Evolutionary conservation across 2,888 invertebrate genomes (phyloP).

Genomic region (Hyppa rectilinea): DNA sequence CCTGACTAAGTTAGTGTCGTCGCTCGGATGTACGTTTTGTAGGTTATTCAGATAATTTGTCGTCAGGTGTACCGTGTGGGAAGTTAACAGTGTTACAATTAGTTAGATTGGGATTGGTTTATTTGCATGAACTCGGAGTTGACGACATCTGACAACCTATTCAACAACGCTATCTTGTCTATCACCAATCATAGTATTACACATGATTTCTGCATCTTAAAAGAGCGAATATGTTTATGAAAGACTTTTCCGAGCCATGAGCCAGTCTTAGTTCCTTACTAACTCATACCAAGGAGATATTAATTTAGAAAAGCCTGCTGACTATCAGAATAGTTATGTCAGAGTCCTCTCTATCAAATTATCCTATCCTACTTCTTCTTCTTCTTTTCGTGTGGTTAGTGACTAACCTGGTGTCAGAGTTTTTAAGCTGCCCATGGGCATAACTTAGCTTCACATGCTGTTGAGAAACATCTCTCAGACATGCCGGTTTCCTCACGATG

Average conservation of each 20-base stretch:
- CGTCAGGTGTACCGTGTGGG: slow-evolving; percentile 36
- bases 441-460: too few relatives aligned
- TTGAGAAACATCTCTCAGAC: too few relatives aligned
- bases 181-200: not conserved
- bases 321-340: not conserved
- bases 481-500: too few relatives aligned
- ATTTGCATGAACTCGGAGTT: slow-evolving; percentile 21
- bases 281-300: not conserved
- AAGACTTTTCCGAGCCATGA: not conserved
- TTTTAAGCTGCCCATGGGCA: too few relatives aligned
- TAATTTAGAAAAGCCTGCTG: not conserved
- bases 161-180: not conserved
- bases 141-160: not conserved
- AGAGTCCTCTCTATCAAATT: too few relatives aligned
- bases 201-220: not conserved
- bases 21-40: slow-evolving; percentile 31
- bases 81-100: slow-evolving; percentile 43
- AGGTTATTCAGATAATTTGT: slow-evolving; percentile 45
- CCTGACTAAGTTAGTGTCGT: slow-evolving; percentile 35
- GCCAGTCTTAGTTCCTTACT: not conserved
- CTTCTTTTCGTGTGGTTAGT: too few relatives aligned
- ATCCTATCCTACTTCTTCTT: too few relatives aligned
- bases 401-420: too few relatives aligned
- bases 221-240: not conserved
- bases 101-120: slow-evolving; percentile 13